These are phyloP conservation scores for Creontiades dilutus DNA, from an alignment of 2,888 invertebrate species.

Conservation along the genomic window DNA sequence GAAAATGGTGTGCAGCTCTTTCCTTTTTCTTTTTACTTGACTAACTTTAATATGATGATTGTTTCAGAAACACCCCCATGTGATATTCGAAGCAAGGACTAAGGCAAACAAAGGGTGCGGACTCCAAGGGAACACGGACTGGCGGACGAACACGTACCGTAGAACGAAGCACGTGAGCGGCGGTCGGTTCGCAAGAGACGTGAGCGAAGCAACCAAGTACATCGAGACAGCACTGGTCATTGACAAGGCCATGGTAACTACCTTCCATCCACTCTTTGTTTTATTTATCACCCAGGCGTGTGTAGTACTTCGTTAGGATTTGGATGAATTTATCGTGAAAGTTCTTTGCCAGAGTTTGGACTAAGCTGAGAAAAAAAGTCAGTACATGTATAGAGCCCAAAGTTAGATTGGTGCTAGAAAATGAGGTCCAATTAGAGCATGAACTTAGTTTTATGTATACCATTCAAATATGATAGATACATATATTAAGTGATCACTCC, in stretches of 20 bases:
- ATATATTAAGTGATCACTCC: too few relatives aligned
- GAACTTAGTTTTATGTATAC: too few relatives aligned
- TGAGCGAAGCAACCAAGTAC: constrained; percentile 94
- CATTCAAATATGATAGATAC: too few relatives aligned
- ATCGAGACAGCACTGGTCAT: constrained; percentile 97
- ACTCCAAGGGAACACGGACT: constrained; percentile 87
- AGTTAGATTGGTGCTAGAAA: too few relatives aligned
- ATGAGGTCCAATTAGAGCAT: too few relatives aligned
- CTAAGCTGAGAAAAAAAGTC: too few relatives aligned
- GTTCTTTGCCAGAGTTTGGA: too few relatives aligned
- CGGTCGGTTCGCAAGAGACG: constrained; percentile 81
- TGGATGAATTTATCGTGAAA: too few relatives aligned
- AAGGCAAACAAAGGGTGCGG: constrained; percentile 95
- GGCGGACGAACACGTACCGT: constrained; percentile 83
- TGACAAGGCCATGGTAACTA: constrained; percentile 93
- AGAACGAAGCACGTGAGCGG: constrained; percentile 76
- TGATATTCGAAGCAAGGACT: constrained; percentile 96
- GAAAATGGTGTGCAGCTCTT: too few relatives aligned
- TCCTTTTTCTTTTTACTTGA: not conserved
- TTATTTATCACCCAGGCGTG: not conserved
- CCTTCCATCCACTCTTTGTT: not conserved
- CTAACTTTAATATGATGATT: not conserved
- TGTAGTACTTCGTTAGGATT: too few relatives aligned
- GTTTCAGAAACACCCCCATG: constrained; percentile 98
- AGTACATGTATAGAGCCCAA: too few relatives aligned